phyloP scores from a whole-genome alignment of 2,888 invertebrate genomes.

The Didymodactylos carnosus region DNA sequence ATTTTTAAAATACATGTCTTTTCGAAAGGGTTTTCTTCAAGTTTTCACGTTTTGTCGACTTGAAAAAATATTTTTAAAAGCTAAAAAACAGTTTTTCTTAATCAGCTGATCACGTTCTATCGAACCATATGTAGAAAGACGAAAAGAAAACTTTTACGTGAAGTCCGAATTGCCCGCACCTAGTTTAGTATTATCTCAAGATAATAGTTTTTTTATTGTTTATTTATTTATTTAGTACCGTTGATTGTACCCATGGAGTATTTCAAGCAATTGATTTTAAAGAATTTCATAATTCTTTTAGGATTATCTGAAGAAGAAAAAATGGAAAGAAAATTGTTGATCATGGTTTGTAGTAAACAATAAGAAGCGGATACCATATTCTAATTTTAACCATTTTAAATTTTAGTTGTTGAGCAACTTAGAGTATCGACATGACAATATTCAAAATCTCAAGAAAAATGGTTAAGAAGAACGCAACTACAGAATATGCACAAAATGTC shows the following conservation, averaged over 20 bases:
- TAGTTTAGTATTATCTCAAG: no score
- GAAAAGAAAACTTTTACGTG: no score
- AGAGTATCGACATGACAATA: constrained; percentile 67
- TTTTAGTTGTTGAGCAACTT: constrained; percentile 45
- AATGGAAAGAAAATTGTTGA: constrained; percentile 11
- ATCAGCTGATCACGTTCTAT: no score
- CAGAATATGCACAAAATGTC: constrained; percentile 38
- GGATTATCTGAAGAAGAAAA: constrained; percentile 42
- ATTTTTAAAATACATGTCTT: no score
- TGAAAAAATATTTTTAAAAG: no score
- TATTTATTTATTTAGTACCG: constrained; percentile 6
- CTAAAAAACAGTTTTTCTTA: no score
- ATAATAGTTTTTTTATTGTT: no score
- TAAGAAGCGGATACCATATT: constrained; percentile 20
- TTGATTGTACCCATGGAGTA: constrained; percentile 71
- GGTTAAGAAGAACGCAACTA: constrained; percentile 65
- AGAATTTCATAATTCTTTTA: constrained; percentile 76
- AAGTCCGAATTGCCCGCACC: no score
- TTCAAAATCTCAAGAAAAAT: constrained; percentile 62
- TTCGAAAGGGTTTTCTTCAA: no score
- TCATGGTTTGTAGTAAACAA: constrained; percentile 15
- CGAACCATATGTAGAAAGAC: no score
- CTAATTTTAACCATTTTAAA: constrained; percentile 19
- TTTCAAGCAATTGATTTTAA: constrained; percentile 93
- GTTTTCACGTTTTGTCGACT: no score